These are phyloP conservation scores for Telmatherina bonti DNA, from an alignment of 2,797 vertebrate species.

Conservation along the genomic window DNA sequence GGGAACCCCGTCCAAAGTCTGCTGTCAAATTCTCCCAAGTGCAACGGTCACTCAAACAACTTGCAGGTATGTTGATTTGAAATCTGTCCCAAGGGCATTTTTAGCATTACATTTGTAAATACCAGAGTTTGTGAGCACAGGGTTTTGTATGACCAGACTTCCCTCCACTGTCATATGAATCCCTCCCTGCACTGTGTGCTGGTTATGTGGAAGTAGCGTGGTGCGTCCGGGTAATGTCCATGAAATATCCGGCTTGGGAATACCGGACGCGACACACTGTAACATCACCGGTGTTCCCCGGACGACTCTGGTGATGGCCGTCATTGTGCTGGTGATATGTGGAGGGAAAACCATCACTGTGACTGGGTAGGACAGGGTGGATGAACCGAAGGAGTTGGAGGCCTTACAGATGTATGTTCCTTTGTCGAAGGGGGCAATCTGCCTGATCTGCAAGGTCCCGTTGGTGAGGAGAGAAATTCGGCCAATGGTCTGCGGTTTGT, in stretches of 20 bases:
- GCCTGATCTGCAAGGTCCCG: slow-evolving; percentile 81
- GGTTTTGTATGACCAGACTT: slow-evolving; percentile 82
- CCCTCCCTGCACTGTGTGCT: slow-evolving; percentile 77
- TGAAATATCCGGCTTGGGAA: slow-evolving; percentile 86
- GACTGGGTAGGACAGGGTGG: slow-evolving; percentile 81
- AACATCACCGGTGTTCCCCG: slow-evolving; percentile 79
- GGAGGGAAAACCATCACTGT: slow-evolving; percentile 83
- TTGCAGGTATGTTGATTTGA: slow-evolving; percentile 87
- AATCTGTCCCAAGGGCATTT: slow-evolving; percentile 85
- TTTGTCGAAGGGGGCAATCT: slow-evolving; percentile 81
- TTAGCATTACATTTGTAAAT: slow-evolving; percentile 88
- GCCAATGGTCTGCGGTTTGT: slow-evolving; percentile 79
- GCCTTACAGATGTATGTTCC: slow-evolving; percentile 84
- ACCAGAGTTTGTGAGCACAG: slow-evolving; percentile 84
- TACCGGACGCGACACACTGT: slow-evolving; percentile 76
- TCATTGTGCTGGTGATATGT: slow-evolving; percentile 75
- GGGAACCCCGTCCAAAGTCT: slow-evolving; percentile 12
- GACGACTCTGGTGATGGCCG: slow-evolving; percentile 76
- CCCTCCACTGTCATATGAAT: slow-evolving; percentile 84
- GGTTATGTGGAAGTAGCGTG: slow-evolving; percentile 81
- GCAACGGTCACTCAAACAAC: slow-evolving; percentile 71
- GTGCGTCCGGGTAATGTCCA: slow-evolving; percentile 87
- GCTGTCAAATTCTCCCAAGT: slow-evolving; percentile 5
- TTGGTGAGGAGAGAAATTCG: slow-evolving; percentile 76
- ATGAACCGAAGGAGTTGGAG: slow-evolving; percentile 82